These are phyloP conservation scores for Drosophila diplacantha DNA, from an alignment of 2,888 invertebrate species.

Conservation along the genomic window DNA sequence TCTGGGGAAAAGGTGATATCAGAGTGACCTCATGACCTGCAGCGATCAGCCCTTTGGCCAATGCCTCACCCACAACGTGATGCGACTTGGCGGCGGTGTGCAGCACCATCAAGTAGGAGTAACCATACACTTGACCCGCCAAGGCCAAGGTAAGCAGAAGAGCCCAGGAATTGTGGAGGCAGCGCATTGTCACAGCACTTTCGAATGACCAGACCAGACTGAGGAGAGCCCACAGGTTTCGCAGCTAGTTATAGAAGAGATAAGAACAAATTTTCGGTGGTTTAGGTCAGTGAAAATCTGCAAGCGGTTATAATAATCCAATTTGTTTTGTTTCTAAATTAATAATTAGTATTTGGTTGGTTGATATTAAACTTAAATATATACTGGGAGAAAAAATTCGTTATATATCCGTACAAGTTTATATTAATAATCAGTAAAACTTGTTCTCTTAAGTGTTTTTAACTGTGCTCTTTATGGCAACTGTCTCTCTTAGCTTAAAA, in stretches of 20 bases:
- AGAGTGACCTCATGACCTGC: constrained; percentile 76
- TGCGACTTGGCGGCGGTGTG: constrained; percentile 62
- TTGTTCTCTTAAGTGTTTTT: background rate
- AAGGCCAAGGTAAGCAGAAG: constrained; percentile 7
- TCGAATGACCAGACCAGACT: background rate
- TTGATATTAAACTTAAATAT: background rate
- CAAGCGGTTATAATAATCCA: background rate
- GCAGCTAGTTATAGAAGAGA: constrained; percentile 5
- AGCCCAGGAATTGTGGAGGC: background rate
- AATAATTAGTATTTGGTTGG: background rate
- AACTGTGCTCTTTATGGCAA: background rate
- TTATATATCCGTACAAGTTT: background rate
- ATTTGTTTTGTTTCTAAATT: background rate
- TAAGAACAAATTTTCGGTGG: background rate
- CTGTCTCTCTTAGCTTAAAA: constrained; percentile 1
- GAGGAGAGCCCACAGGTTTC: background rate
- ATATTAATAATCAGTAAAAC: background rate
- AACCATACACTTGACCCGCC: constrained; percentile 42
- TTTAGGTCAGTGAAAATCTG: constrained; percentile 4
- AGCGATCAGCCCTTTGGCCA: constrained; percentile 71
- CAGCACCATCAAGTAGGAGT: constrained; percentile 59
- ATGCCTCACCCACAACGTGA: constrained; percentile 64
- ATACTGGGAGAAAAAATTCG: background rate
- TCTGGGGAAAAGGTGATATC: constrained; percentile 69
- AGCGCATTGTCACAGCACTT: constrained; percentile 9